Evolutionary conservation across 2,888 invertebrate genomes (phyloP).

Genomic region (Uropetala carovei): DNA sequence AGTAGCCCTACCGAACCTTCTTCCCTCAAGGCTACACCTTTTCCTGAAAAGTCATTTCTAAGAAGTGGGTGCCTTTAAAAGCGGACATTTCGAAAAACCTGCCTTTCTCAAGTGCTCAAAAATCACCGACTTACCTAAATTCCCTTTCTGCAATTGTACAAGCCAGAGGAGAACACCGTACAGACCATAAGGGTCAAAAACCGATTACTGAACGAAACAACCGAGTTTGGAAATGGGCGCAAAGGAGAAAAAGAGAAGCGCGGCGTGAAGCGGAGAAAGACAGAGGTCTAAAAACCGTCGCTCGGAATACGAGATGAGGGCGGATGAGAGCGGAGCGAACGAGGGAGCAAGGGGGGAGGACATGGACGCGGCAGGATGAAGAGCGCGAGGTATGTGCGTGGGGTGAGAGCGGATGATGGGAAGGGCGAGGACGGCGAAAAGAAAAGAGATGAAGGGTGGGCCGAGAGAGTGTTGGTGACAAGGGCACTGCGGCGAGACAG

Average conservation of each 20-base stretch:
- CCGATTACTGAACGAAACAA: conserved; percentile 26
- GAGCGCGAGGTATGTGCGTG: not conserved
- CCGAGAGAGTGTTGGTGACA: conserved; percentile 19
- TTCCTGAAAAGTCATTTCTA: too few relatives aligned
- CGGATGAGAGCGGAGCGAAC: conserved; percentile 22
- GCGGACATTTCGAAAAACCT: too few relatives aligned
- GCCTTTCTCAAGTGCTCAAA: too few relatives aligned
- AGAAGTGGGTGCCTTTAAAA: too few relatives aligned
- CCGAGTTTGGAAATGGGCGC: not conserved
- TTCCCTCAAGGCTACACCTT: too few relatives aligned
- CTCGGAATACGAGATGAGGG: conserved; percentile 59
- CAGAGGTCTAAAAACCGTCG: conserved; percentile 33
- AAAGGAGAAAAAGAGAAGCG: conserved; percentile 14
- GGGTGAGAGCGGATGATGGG: not conserved
- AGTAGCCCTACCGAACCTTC: too few relatives aligned
- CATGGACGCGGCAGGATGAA: not conserved
- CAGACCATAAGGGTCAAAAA: not conserved
- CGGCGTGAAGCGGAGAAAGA: not conserved
- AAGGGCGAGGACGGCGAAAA: not conserved
- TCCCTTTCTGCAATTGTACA: not conserved
- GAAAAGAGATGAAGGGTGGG: not conserved
- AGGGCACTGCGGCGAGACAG: not conserved
- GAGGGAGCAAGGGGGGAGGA: conserved; percentile 34
- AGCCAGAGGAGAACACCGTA: not conserved
- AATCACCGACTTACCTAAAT: too few relatives aligned